phyloP scores from a whole-genome alignment of 2,888 invertebrate species.

The Melieria omissa region DNA sequence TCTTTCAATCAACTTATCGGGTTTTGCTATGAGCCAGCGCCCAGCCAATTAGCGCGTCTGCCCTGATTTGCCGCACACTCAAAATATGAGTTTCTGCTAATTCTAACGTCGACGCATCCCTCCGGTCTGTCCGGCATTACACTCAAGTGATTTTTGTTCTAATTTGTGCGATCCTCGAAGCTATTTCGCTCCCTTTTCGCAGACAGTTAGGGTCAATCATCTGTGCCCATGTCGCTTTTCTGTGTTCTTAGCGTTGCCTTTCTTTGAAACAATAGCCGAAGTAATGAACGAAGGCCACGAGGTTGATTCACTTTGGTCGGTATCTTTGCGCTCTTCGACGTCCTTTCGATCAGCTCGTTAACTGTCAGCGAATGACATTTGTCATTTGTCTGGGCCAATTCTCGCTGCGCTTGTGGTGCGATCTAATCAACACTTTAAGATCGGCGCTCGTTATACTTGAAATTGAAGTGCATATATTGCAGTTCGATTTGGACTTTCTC shows the following conservation, averaged over 20 bases:
- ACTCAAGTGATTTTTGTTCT: constrained; percentile 31
- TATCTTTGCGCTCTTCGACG: too few species aligned
- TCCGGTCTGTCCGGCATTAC: constrained; percentile 24
- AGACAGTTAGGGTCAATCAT: constrained; percentile 1
- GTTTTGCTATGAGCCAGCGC: too few species aligned
- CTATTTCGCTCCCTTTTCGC: constrained; percentile 20
- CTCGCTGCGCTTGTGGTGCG: neutral
- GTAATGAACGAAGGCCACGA: constrained; percentile 12
- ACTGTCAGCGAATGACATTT: constrained; percentile 31
- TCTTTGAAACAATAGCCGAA: constrained; percentile 19
- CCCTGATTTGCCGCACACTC: too few species aligned
- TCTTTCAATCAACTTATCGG: too few species aligned
- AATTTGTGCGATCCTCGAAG: constrained; percentile 1
- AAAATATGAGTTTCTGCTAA: too few species aligned
- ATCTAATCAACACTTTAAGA: neutral
- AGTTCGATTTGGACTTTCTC: too few species aligned
- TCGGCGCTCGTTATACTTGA: too few species aligned
- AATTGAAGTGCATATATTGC: too few species aligned
- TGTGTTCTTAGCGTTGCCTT: constrained; percentile 9
- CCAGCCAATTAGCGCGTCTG: too few species aligned
- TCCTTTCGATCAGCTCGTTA: constrained; percentile 31
- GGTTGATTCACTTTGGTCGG: too few species aligned
- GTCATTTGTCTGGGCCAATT: constrained; percentile 6
- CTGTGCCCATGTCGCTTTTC: neutral
- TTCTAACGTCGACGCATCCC: neutral